Percentiles rank a stretch among this genome's conserved stretches.
phyloP scores from a whole-genome alignment of 2,888 invertebrate species.

The Molorchus minor region DNA sequence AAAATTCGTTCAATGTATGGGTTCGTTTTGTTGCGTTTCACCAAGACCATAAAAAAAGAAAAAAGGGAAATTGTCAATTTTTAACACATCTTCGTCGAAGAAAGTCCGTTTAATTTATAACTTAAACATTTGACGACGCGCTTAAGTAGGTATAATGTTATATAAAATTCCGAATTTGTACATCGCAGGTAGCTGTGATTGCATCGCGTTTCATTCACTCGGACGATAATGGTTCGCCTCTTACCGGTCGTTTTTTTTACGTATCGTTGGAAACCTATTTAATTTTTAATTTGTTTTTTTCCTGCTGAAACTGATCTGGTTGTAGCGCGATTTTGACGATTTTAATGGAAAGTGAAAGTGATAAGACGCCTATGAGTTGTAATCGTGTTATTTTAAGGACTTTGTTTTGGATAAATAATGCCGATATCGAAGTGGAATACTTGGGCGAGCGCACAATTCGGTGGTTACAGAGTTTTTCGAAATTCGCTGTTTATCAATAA shows the following conservation, averaged over 20 bases:
- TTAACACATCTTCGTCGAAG: neutral
- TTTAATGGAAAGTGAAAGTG: constrained; percentile 19
- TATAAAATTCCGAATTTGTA: too few relatives aligned
- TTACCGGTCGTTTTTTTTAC: neutral
- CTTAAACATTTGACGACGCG: too few relatives aligned
- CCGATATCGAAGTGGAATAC: too few relatives aligned
- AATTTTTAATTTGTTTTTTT: constrained; percentile 1
- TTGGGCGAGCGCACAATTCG: too few relatives aligned
- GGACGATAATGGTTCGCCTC: neutral
- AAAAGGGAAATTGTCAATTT: neutral
- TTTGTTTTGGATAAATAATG: too few relatives aligned
- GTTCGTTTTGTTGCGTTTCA: neutral
- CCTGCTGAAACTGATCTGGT: too few relatives aligned
- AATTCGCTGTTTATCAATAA: too few relatives aligned
- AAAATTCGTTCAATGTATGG: neutral
- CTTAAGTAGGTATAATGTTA: too few relatives aligned
- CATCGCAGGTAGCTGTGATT: too few relatives aligned
- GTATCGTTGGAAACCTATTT: neutral
- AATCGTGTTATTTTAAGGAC: too few relatives aligned
- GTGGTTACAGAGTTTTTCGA: too few relatives aligned
- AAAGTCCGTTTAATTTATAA: neutral
- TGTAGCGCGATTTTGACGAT: neutral
- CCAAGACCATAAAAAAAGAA: constrained; percentile 1
- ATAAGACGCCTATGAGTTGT: neutral
- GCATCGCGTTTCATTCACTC: neutral